A percentile compares a stretch with the other conserved stretches of the same genome.
Conservation (phyloP, 2,797 vertebrate species). For the Trachurus trachurus region DNA sequence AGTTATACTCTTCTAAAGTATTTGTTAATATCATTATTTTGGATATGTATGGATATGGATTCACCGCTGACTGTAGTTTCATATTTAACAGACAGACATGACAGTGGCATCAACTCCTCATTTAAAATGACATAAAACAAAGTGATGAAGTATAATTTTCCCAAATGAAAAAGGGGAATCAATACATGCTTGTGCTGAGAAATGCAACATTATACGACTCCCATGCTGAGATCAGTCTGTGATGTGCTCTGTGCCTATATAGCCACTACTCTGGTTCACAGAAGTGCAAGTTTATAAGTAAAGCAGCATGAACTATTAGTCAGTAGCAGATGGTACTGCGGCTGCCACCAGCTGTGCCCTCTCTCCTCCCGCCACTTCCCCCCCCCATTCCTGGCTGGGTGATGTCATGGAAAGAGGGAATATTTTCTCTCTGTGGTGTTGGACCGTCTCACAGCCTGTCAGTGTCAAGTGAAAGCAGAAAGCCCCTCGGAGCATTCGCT, state of each 20-base stretch:
- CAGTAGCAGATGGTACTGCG: constrained; percentile 93
- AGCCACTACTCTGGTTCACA: constrained; percentile 69
- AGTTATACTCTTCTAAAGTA: too few species aligned
- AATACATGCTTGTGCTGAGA: constrained; percentile 21
- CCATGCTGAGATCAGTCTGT: constrained; percentile 52
- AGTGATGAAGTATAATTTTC: neutral
- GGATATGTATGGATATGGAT: neutral
- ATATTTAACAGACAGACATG: neutral
- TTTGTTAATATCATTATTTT: too few species aligned
- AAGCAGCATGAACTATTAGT: constrained; percentile 89
- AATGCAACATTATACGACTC: constrained; percentile 44
- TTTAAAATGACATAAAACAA: constrained; percentile 5
- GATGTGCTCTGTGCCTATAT: constrained; percentile 53
- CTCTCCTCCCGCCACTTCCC: constrained; percentile 60
- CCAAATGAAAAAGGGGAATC: constrained; percentile 5
- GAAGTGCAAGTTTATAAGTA: constrained; percentile 87
- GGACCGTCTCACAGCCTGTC: constrained; percentile 88
- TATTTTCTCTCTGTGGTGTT: constrained; percentile 87
- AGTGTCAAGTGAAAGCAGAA: constrained; percentile 89
- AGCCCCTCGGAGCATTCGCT: constrained; percentile 84
- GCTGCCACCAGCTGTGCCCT: constrained; percentile 95
- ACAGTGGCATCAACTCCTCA: neutral
- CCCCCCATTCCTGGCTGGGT: constrained; percentile 84
- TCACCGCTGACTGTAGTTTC: neutral
- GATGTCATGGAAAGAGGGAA: constrained; percentile 94